These are phyloP conservation scores for Hypselothyrea guttata DNA, from an alignment of 2,888 invertebrate genomes.

Conservation along the genomic window DNA sequence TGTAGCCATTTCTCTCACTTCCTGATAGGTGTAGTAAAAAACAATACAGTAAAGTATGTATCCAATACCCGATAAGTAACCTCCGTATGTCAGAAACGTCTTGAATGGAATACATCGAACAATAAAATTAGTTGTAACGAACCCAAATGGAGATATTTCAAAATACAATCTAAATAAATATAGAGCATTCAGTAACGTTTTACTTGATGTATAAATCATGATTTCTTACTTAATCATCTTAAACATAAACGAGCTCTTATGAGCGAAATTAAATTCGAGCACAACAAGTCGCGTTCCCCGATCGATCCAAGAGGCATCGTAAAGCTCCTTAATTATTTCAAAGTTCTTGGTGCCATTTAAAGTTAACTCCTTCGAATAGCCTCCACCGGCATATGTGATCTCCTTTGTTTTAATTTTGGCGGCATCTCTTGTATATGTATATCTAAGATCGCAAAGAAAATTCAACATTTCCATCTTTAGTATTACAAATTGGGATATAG, in stretches of 20 bases:
- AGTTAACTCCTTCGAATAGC: constrained; percentile 2
- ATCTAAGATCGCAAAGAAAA: background rate
- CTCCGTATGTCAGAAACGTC: constrained; percentile 7
- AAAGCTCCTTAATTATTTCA: accelerated
- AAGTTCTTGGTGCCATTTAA: background rate
- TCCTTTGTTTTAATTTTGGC: background rate
- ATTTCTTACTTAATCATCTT: constrained; percentile 16
- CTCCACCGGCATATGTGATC: constrained; percentile 12
- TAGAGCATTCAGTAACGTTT: no score
- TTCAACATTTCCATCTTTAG: constrained; percentile 6
- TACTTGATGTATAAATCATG: no score
- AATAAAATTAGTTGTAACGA: background rate
- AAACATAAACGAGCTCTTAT: background rate
- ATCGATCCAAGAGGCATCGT: constrained; percentile 14
- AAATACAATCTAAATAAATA: constrained; percentile 31
- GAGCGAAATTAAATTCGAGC: constrained; percentile 13
- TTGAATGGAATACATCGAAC: background rate
- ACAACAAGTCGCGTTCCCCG: constrained; percentile 25
- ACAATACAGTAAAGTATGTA: constrained; percentile 2
- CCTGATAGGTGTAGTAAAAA: constrained; percentile 20
- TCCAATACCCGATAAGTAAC: no score
- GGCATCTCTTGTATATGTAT: constrained; percentile 4
- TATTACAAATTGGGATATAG: no score
- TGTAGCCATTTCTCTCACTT: constrained; percentile 2
- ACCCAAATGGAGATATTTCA: constrained; percentile 31